Base-by-base conservation (phyloP, 2,113 vertebrate species). In the Sula dactylatra region DNA sequence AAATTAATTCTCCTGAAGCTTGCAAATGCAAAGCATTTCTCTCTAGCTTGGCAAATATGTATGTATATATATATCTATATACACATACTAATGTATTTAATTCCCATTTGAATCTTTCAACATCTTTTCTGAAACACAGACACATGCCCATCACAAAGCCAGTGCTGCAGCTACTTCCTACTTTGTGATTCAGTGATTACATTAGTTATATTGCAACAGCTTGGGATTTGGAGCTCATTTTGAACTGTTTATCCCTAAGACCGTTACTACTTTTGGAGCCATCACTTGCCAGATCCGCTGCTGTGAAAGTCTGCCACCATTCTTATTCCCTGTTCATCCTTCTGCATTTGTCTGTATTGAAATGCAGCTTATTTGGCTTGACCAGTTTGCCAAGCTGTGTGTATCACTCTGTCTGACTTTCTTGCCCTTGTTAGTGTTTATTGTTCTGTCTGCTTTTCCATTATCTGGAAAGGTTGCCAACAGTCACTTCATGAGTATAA, bases 271-370 rank as follows among this genome's bases (percentile, higher is more conserved):
- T 94, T 86, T 78, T 59, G 80, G 69, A 95, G 50, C 50, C 38
- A 16, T 45, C 0, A 0, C 50, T 91, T 95, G 94, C 86, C 91
- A 95, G 80, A 88, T 88, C 59, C 0, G 4, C 64, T 64, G 76
- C 83, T 88, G 56, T 84, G 76, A 84, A 90, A 86, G 80, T 91
- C 91, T 97, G 91, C 86, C 86, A 95, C 94, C 59, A 24, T 88
- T 77, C 76, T 83, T 83, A 62, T 56, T 83, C 55, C 61, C 32
- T 62, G 34, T 45, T 81, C 24, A 6, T 62, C n/a, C 86, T 38
- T 56, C 47, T 82, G 67, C 9, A 32, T 95, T 94, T 88, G 22
- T 83, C 64, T 58, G 17, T 71, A 42, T 22, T 82, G 69, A 91
- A 93, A 65, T 58, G 21, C 13, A 6, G n/a, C 90, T 90, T 93